Conservation (phyloP, 1,140 invertebrate species). For the Leptonema lineaticorne region DNA sequence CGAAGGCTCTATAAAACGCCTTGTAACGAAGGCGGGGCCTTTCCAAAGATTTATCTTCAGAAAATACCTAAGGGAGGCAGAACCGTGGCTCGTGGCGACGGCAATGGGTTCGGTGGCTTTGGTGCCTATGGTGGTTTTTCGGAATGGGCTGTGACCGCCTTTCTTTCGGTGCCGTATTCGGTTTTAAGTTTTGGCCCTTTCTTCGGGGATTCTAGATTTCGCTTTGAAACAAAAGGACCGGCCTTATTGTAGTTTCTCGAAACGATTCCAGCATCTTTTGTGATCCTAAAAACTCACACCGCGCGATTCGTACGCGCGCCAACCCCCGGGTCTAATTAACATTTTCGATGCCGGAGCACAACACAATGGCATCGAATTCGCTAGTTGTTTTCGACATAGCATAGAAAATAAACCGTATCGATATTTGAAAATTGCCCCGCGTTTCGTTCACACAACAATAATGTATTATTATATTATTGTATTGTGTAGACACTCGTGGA, state of each 20-base stretch:
- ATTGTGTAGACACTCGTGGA: background rate
- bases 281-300: background rate
- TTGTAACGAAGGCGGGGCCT: slow-evolving; percentile 30
- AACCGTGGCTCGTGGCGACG: background rate
- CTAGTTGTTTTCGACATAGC: slow-evolving; percentile 2
- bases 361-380: background rate
- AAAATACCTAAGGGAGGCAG: slow-evolving; percentile 23
- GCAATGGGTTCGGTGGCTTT: background rate
- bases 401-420: background rate
- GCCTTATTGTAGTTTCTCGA: slow-evolving; percentile 10
- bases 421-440: slow-evolving; percentile 9
- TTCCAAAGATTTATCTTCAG: slow-evolving; percentile 34
- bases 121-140: background rate
- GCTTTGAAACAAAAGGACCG: slow-evolving; percentile 25
- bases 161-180: slow-evolving; percentile 12
- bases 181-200: slow-evolving; percentile 22
- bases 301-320: background rate
- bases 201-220: slow-evolving; percentile 18
- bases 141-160: background rate
- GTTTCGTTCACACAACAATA: background rate
- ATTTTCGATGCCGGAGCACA: slow-evolving; percentile 2
- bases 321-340: slow-evolving; percentile 5
- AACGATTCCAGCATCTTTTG: slow-evolving; percentile 14
- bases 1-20: slow-evolving; percentile 29
- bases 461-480: slow-evolving; percentile 4